Evolutionary conservation across 2,797 vertebrate species (phyloP), one percentile per base, ranked within the genome.

Genomic region (Chelon auratus): DNA sequence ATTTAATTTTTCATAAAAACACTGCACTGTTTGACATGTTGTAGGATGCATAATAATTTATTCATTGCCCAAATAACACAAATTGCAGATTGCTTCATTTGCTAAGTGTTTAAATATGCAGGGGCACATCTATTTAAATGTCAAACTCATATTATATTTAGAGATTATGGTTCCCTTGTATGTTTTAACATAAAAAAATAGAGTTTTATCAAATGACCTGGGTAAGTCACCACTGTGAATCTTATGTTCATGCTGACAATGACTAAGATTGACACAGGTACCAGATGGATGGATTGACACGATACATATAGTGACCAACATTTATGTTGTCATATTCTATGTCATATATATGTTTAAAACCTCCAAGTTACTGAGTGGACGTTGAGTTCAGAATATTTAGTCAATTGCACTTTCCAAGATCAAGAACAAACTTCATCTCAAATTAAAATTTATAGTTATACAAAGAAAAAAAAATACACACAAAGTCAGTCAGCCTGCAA

Each of bases 401-500:
- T 20, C 33, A 47, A 60, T 9, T 51, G n/a, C 20, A 39, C 14
- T 68, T 64, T 53, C 50, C 15, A 24, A 43, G 0, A 26, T 42
- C 0, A 15, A 57, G 33, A 48, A 47, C 43, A 0, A 51, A 56
- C 8, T 47, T 42, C 22, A 15, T 1, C 8, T 68, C 10, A 58
- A 73, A 40, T 36, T 17, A 15, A 7, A 30, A 24, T 77, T n/a
- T 6, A 3, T 56, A 26, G 56, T 55, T 30, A 45, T 15, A 18
- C 33, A 64, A 24, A 24, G 24, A 24, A 24, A 24, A 24, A 24
- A 24, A 24, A 24, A 24, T 2, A 24, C 3, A 24, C 24, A 33
- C 15, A 15, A 30, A 50, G 36, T 18, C 53, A 40, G 51, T n/a
- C 14, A 76, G 2, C 9, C 64, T 62, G 18, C 56, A 82, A 26